Percentiles rank a stretch among this genome's conserved stretches.
phyloP scores from a whole-genome alignment of 2,888 invertebrate genomes.

The Resseliella maxima region DNA sequence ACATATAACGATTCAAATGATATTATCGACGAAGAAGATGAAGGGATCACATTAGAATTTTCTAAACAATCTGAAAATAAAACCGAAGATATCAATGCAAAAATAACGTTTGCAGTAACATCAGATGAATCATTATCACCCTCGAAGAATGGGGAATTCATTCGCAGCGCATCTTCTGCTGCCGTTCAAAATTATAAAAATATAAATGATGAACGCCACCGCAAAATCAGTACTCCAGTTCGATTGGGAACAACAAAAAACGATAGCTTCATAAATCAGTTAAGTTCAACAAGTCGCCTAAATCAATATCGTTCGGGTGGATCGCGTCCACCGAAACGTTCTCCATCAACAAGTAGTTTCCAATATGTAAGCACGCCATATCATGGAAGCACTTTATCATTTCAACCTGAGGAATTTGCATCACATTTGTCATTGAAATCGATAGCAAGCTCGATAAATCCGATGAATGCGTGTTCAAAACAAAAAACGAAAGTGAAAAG shows the following conservation, averaged over 20 bases:
- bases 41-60: conserved; percentile 66
- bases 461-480: conserved; percentile 64
- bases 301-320: conserved; percentile 62
- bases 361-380: conserved; percentile 87
- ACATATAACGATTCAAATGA: conserved; percentile 63
- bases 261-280: conserved; percentile 69
- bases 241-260: conserved; percentile 66
- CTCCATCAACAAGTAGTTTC: conserved; percentile 84
- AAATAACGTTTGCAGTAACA: conserved; percentile 66
- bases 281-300: conserved; percentile 71
- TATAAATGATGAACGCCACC: conserved; percentile 68
- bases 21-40: conserved; percentile 65
- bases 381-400: conserved; percentile 84
- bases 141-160: conserved; percentile 68
- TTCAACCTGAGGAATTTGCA: conserved; percentile 81
- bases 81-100: conserved; percentile 58
- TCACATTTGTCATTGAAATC: conserved; percentile 82
- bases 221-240: conserved; percentile 73
- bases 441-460: conserved; percentile 71
- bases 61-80: conserved; percentile 61
- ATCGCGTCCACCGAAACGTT: conserved; percentile 73
- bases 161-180: conserved; percentile 78
- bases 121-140: conserved; percentile 62
- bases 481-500: conserved; percentile 66
- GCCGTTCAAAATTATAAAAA: conserved; percentile 72